These are phyloP conservation scores for Synanthedon vespiformis DNA, from an alignment of 2,888 invertebrate genomes.

Conservation along the genomic window DNA sequence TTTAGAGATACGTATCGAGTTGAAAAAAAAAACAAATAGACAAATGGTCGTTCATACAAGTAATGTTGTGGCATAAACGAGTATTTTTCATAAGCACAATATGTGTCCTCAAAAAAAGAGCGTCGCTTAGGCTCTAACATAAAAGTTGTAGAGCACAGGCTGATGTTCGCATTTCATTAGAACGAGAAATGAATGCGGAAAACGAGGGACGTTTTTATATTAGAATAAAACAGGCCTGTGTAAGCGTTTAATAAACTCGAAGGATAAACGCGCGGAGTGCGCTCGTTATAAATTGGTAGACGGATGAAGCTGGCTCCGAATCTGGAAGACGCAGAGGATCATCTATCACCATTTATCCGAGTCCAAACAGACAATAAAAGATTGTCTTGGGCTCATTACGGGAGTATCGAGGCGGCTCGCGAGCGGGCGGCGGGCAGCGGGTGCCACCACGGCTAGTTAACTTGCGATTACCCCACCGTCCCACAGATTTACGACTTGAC, in stretches of 20 bases:
- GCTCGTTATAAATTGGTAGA: constrained; percentile 39
- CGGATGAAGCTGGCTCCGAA: constrained; percentile 39
- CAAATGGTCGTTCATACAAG: background rate
- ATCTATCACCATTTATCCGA: constrained; percentile 62
- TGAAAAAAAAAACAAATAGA: too few species aligned
- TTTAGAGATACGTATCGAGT: too few species aligned
- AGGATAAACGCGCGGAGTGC: constrained; percentile 22
- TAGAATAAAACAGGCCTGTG: constrained; percentile 22
- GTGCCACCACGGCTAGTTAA: constrained; percentile 35
- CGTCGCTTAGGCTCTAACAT: constrained; percentile 36
- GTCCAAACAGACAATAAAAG: constrained; percentile 56
- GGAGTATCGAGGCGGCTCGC: constrained; percentile 27
- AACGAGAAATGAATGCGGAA: constrained; percentile 47
- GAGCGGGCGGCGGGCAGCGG: constrained; percentile 12
- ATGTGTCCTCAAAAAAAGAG: constrained; percentile 35
- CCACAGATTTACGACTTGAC: constrained; percentile 18
- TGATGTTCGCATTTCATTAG: constrained; percentile 53
- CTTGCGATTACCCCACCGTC: constrained; percentile 25
- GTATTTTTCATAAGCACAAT: constrained; percentile 46
- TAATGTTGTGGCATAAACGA: constrained; percentile 12
- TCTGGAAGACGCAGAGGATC: constrained; percentile 40
- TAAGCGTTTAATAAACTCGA: constrained; percentile 25
- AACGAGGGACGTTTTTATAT: constrained; percentile 34
- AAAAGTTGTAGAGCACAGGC: constrained; percentile 41
- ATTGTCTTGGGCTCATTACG: constrained; percentile 51